Evolutionary conservation across 2,113 vertebrate genomes (phyloP).

Genomic region (Sinosuthora webbiana): DNA sequence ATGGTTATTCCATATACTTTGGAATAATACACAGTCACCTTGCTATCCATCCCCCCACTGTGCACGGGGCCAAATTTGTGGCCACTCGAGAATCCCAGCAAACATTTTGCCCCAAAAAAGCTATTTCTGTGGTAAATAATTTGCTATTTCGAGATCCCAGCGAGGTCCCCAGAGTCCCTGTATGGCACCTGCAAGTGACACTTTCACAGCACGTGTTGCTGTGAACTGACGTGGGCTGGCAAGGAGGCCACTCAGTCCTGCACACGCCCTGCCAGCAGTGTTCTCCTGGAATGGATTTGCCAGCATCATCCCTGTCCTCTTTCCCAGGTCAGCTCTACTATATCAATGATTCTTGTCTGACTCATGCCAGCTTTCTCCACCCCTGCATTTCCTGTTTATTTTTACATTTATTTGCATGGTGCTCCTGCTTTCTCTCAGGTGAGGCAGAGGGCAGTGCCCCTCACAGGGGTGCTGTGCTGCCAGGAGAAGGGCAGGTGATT

Average conservation of each 20-base stretch:
- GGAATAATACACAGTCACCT: neutral
- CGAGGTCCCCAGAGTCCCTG: neutral
- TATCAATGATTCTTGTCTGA: neutral
- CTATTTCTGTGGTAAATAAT: neutral
- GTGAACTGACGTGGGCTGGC: neutral
- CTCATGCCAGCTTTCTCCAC: neutral
- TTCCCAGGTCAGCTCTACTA: neutral
- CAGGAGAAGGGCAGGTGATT: neutral
- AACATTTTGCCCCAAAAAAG: neutral
- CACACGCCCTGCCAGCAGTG: neutral
- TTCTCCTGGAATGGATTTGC: neutral
- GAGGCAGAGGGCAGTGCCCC: neutral
- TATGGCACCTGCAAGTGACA: neutral
- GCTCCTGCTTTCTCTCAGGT: neutral
- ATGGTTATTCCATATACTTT: neutral
- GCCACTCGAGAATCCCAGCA: neutral
- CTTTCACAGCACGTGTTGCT: neutral
- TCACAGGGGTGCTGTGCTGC: neutral
- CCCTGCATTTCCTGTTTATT: neutral
- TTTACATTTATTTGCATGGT: neutral
- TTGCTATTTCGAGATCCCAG: neutral
- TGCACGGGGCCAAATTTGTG: fast-evolving
- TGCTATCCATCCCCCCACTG: neutral
- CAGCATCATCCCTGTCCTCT: neutral
- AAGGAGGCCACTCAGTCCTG: neutral